Percentiles rank a stretch among this genome's conserved stretches.
phyloP scores from a whole-genome alignment of 2,888 invertebrate genomes.

The Caenorhabditis plicata region DNA sequence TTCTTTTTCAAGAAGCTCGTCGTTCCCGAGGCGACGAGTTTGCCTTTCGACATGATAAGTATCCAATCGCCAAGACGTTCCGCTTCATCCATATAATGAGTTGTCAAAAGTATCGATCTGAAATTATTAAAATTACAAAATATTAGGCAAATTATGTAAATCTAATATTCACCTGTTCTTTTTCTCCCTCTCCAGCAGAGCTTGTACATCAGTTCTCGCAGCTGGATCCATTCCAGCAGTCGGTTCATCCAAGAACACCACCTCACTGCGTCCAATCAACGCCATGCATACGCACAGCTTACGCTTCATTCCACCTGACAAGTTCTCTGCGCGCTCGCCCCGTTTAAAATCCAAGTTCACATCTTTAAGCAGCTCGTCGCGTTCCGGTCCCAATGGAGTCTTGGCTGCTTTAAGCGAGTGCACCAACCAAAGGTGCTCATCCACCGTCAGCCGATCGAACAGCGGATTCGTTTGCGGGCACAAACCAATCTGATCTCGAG shows the following conservation, averaged over 20 bases:
- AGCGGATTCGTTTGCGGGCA: slow-evolving; percentile 62
- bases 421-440: slow-evolving; percentile 59
- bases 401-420: slow-evolving; percentile 55
- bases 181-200: slow-evolving; percentile 42
- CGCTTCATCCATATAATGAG: slow-evolving; percentile 59
- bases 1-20: slow-evolving; percentile 49
- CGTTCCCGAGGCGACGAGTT: slow-evolving; percentile 50
- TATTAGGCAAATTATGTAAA: background rate
- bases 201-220: slow-evolving; percentile 37
- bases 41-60: slow-evolving; percentile 58
- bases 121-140: background rate
- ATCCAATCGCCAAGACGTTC: slow-evolving; percentile 59
- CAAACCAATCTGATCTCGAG: slow-evolving; percentile 49
- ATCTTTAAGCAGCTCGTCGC: slow-evolving; percentile 30
- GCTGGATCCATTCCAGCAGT: slow-evolving; percentile 48
- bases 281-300: slow-evolving; percentile 61
- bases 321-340: slow-evolving; percentile 36
- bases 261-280: slow-evolving; percentile 47
- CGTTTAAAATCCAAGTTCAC: slow-evolving; percentile 43
- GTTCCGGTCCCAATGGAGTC: slow-evolving; percentile 41
- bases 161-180: slow-evolving; percentile 24
- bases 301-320: slow-evolving; percentile 62
- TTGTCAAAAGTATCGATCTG: slow-evolving; percentile 4
- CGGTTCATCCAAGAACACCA: slow-evolving; percentile 57
- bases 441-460: slow-evolving; percentile 56